Evolutionary conservation across 2,113 vertebrate genomes (phyloP).

Genomic region (Chlamydotis undulata): DNA sequence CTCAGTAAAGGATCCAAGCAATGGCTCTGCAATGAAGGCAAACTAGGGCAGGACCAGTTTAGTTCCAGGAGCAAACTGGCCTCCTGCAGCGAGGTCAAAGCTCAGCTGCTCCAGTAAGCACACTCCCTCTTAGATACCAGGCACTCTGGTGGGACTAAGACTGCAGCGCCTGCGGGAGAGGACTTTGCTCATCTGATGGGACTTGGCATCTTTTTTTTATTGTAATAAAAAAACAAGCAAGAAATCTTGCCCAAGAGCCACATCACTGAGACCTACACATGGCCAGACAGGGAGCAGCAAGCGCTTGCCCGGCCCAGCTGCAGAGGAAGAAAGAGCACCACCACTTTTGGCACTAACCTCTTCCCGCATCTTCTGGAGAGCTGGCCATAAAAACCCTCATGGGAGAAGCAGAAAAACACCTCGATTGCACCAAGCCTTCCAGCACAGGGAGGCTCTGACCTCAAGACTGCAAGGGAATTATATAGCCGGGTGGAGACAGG

Average conservation of each 20-base stretch:
- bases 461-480: not conserved
- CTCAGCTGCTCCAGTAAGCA: not conserved
- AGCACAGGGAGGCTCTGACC: accelerated
- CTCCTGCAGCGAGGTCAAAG: not conserved
- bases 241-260: not conserved
- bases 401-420: not conserved
- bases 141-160: not conserved
- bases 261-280: accelerated
- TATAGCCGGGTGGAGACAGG: not conserved
- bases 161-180: accelerated
- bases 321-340: not conserved
- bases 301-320: accelerated
- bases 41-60: not conserved
- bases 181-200: not conserved
- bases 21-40: not conserved
- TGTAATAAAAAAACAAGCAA: not conserved
- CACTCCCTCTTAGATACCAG: accelerated
- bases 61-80: not conserved
- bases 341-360: not conserved
- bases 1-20: not conserved
- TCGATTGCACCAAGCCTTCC: not conserved
- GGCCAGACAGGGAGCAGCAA: not conserved
- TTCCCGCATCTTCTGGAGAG: not conserved
- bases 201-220: not conserved
- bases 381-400: not conserved